Evolutionary conservation across 2,113 vertebrate species (phyloP), one percentile per base, ranked within the genome.

Genomic region (Chunga burmeisteri): DNA sequence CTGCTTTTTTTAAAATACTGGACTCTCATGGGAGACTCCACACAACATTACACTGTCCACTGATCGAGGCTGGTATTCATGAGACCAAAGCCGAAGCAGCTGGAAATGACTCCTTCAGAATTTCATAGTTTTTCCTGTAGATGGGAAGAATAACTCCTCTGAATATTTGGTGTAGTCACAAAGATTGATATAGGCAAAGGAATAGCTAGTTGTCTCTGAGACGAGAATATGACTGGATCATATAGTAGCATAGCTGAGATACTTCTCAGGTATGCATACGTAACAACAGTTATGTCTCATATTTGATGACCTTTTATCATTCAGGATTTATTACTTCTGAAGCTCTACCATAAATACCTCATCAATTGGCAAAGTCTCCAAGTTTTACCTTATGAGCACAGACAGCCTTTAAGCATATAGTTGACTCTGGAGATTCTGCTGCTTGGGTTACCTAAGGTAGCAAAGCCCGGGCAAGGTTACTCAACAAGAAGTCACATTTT

Each of bases 41-140:
- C 25, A 86, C 8, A 86, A 36, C 38, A 63, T 71, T 63, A 55
- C 13, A 16, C 27, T 67, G 11, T 93, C 83, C 68, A 63, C 30
- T 27, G 67, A 79, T 86, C 70, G 93, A 94, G 91, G 63, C 25
- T 74, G 55, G 47, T 34, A 67, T 78, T 93, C 68, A 36, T 16
- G 14, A 91, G 56, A 75, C 26, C 21, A 83, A 94, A 88, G 78
- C 21, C 67, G 53, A 85, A 15, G 62, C 0, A 0, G 11, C 16
- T 88, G 26, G 50, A 81, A 94, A 86, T 29, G 11, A 44, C 44
- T 89, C 52, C 77, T 84, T 1, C 0, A 91, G 70, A 91, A 92
- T 94, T 91, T 81, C 19, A 56, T 46, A 59, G 22, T 42, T 93
- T 55, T 75, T 85, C 49, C 58, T 55, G 40, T 29, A 78, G 36